A percentile compares a stretch with the other conserved stretches of the same genome.
phyloP scores from a whole-genome alignment of 2,113 vertebrate genomes.

The Microtus montanus region DNA sequence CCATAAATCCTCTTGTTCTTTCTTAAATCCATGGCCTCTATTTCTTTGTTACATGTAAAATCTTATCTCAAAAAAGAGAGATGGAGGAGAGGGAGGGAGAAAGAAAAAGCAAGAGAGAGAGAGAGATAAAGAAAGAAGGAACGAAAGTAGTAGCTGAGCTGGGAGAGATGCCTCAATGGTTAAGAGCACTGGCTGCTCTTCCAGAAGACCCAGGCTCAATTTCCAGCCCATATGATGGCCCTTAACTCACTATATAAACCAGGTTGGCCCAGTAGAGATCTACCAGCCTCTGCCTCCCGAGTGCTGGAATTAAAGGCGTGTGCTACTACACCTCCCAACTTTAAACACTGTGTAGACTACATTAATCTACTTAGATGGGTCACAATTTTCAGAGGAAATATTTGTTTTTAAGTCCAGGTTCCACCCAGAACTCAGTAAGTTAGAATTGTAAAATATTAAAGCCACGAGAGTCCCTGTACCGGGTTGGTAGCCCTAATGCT shows the following conservation, averaged over 20 bases:
- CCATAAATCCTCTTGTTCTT: background rate
- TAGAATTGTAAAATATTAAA: slow-evolving; percentile 45
- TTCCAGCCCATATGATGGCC: background rate
- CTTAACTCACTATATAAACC: background rate
- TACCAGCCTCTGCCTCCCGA: background rate
- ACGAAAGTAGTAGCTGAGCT: too few species aligned
- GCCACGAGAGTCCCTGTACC: slow-evolving; percentile 20
- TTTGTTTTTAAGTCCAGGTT: slow-evolving; percentile 24
- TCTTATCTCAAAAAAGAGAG: background rate
- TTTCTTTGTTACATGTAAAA: background rate
- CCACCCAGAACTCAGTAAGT: slow-evolving; percentile 20
- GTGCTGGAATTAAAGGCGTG: background rate
- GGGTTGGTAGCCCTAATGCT: slow-evolving; percentile 32
- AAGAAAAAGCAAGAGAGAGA: too few species aligned
- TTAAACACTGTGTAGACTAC: background rate
- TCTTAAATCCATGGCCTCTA: background rate
- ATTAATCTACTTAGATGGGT: background rate
- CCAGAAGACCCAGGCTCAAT: background rate
- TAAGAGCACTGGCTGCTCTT: background rate
- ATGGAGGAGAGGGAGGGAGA: background rate
- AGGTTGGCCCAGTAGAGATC: background rate
- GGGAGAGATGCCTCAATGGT: background rate
- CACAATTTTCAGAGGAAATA: slow-evolving; percentile 35
- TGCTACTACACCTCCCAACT: background rate
- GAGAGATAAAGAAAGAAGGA: too few species aligned